Evolutionary conservation across 2,888 invertebrate genomes (phyloP), one percentile per base, ranked within the genome.

Genomic region (Ophion slaviceki): DNA sequence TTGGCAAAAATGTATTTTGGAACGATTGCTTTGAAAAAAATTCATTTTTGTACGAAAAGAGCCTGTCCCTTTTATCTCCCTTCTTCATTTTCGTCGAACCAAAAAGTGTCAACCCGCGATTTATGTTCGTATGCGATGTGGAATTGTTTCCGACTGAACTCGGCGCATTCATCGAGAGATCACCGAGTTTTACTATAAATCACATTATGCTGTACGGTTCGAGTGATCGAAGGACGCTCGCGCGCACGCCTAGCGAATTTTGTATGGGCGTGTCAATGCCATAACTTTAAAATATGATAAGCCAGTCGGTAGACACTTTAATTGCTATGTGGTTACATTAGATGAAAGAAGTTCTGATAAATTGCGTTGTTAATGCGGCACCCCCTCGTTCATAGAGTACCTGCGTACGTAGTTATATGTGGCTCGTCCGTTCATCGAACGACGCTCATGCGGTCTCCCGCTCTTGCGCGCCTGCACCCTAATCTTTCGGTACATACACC

Each of bases 261-360:
- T 90, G 91, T 91, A 91, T 92, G 91, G 93, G 93, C 92, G 93
- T 93, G 90, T 88, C 92, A 87, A 88, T 90, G 91, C 91, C 89
- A 92, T 92, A 92, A 93, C 92, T 88, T 92, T 91, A 92, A 92
- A 92, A 92, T 92, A 92, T 91, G 93, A 92, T 92, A 92, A 92
- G 92, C 90, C 91, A 89, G 89, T 71, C 64, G 88, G 92, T 91
- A 91, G 91, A 93, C 92, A 93, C 91, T 92, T 92, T 93, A 93
- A 93, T 92, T 93, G 92, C 92, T 92, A 92, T 90, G 92, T 92
- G 90, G 91, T 92, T 91, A 90, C 91, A 89, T 89, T 90, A 91
- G 92, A 91, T 91, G 92, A 92, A 92, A 92, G 91, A 89, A 91
- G 90, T 89, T 90, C 92, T 93, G 92, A 93, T 93, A 92, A 93